Percentiles rank a stretch among this genome's conserved stretches.
phyloP scores from a whole-genome alignment of 1,140 invertebrate genomes.

The Solenopsis fugax region DNA sequence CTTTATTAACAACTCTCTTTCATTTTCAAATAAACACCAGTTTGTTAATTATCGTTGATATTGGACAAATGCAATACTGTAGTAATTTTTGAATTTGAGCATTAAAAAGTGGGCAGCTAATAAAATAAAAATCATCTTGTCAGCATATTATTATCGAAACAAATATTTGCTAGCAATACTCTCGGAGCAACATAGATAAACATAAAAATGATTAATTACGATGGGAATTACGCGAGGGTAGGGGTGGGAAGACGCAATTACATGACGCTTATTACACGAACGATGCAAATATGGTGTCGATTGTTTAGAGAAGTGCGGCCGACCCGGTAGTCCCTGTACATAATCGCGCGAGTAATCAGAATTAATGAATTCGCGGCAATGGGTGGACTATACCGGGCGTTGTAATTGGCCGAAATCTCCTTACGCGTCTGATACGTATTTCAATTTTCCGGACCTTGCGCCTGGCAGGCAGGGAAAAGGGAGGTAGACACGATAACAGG shows the following conservation, averaged over 20 bases:
- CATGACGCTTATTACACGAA: not conserved
- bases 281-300: slow-evolving; percentile 31
- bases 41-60: slow-evolving; percentile 32
- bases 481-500: slow-evolving; percentile 45
- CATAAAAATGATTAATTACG: slow-evolving; percentile 11
- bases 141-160: not conserved
- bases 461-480: not conserved
- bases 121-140: not conserved
- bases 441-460: slow-evolving; percentile 66
- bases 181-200: not conserved
- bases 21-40: slow-evolving; percentile 6
- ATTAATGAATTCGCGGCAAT: slow-evolving; percentile 58
- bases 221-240: not conserved
- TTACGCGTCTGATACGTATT: slow-evolving; percentile 65
- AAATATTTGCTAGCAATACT: slow-evolving; percentile 8
- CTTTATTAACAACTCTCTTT: slow-evolving; percentile 21
- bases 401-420: slow-evolving; percentile 74
- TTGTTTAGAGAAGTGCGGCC: slow-evolving; percentile 38
- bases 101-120: not conserved
- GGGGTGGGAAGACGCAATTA: not conserved
- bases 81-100: not conserved
- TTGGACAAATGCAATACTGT: not conserved
- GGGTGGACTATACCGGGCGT: slow-evolving; percentile 44
- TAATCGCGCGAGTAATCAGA: slow-evolving; percentile 59
- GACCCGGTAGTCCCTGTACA: slow-evolving; percentile 36